Conservation (phyloP, 2,113 vertebrate genomes). For the Apodemus sylvaticus region DNA sequence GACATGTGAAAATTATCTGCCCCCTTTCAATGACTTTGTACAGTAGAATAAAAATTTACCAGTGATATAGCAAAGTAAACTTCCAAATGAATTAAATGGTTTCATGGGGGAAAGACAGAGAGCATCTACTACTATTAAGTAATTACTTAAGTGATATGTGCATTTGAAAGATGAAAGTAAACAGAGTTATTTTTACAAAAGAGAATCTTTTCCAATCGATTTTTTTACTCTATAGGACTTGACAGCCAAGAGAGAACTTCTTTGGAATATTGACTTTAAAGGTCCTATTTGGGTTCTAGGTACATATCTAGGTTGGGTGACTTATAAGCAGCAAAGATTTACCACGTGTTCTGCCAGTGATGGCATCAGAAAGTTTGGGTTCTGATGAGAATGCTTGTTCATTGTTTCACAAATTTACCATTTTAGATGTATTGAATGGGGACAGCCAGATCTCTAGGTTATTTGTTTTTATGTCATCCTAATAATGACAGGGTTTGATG, state of each 20-base stretch:
- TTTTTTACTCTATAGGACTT: neutral
- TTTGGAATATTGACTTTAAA: neutral
- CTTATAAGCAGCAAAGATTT: neutral
- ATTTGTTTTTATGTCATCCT: no score
- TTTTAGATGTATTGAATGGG: neutral
- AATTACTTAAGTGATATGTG: constrained; percentile 51
- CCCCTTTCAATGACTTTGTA: constrained; percentile 23
- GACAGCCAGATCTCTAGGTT: neutral
- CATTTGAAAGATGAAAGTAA: neutral
- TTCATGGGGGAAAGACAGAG: neutral
- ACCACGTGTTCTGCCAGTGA: neutral
- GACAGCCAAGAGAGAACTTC: neutral
- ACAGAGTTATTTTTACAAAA: neutral
- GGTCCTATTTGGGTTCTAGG: neutral
- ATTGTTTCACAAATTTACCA: neutral
- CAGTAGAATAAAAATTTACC: constrained; percentile 56
- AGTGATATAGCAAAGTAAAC: constrained; percentile 57
- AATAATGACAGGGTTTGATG: neutral
- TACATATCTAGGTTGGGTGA: neutral
- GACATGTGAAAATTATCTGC: constrained; percentile 24
- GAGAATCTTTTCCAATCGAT: neutral
- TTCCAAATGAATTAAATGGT: constrained; percentile 59
- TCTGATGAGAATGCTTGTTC: neutral
- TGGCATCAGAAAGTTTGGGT: neutral
- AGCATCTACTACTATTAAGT: constrained; percentile 36